phyloP scores from a whole-genome alignment of 1,140 invertebrate species.

The Lanistes nyassanus region DNA sequence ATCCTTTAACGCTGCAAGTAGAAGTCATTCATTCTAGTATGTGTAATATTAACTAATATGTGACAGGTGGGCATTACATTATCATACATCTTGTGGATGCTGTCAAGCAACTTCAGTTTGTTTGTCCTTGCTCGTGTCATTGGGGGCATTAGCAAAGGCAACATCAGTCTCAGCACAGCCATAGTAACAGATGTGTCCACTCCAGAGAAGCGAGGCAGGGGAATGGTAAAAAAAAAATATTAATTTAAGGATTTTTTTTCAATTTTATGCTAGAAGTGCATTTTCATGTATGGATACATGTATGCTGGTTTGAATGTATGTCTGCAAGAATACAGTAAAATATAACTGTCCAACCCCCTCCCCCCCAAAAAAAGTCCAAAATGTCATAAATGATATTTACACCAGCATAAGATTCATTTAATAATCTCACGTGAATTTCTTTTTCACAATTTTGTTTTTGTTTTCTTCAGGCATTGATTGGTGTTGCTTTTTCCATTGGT shows the following conservation, averaged over 20 bases:
- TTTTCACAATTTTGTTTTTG: conserved; percentile 31
- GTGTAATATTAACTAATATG: background rate
- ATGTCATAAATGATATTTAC: too few relatives aligned
- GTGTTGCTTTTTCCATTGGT: conserved; percentile 96
- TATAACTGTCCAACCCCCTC: too few relatives aligned
- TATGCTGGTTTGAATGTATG: too few relatives aligned
- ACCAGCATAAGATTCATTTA: background rate
- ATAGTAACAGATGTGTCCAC: conserved; percentile 93
- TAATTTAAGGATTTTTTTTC: too few relatives aligned
- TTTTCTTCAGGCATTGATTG: conserved; percentile 87
- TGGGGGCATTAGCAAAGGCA: conserved; percentile 96
- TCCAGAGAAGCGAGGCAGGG: conserved; percentile 83
- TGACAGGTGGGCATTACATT: conserved; percentile 81
- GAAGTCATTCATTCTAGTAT: background rate
- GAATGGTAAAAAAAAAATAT: conserved; percentile 81
- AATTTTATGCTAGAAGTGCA: too few relatives aligned
- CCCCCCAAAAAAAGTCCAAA: too few relatives aligned
- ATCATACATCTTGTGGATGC: conserved; percentile 90
- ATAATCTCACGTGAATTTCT: background rate
- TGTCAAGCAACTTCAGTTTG: conserved; percentile 86
- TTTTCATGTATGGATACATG: too few relatives aligned
- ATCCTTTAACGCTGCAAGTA: too few relatives aligned
- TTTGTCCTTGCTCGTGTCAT: conserved; percentile 94
- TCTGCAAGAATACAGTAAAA: too few relatives aligned
- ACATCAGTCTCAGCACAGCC: conserved; percentile 94